Percentiles rank a stretch among this genome's conserved stretches.
phyloP scores from a whole-genome alignment of 2,113 vertebrate genomes.

The Synchiropus splendidus region DNA sequence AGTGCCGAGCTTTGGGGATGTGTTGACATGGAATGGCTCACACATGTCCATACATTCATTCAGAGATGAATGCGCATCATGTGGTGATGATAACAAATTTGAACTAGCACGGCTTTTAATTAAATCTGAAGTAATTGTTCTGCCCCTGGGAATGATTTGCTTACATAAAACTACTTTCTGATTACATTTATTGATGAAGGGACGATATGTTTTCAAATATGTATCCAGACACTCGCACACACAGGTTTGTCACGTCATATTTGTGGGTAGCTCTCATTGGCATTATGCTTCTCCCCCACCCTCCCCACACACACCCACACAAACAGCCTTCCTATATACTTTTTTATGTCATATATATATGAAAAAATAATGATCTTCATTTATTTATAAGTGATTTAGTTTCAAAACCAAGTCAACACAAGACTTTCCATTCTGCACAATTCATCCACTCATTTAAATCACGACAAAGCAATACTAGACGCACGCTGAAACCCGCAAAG shows the following conservation, averaged over 20 bases:
- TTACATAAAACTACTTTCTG: constrained; percentile 6
- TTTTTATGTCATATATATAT: background rate
- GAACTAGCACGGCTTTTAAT: background rate
- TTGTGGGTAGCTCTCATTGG: too few relatives aligned
- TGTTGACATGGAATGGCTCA: constrained; percentile 1
- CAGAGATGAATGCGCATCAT: constrained; percentile 15
- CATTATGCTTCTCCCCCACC: too few relatives aligned
- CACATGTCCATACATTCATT: background rate
- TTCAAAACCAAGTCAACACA: too few relatives aligned
- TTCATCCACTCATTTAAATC: too few relatives aligned
- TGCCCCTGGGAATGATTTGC: constrained; percentile 3
- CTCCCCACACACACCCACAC: too few relatives aligned
- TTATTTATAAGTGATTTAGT: too few relatives aligned
- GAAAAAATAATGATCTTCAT: too few relatives aligned
- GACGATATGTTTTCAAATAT: background rate
- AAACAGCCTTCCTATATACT: too few relatives aligned
- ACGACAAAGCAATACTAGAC: too few relatives aligned
- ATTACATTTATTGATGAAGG: constrained; percentile 1
- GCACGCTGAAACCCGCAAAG: too few relatives aligned
- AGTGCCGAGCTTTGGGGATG: constrained; percentile 3
- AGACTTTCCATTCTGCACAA: too few relatives aligned
- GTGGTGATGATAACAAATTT: constrained; percentile 9
- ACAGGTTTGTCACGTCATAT: too few relatives aligned
- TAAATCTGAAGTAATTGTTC: background rate
- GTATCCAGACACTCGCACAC: background rate